A percentile compares a stretch with the other conserved stretches of the same genome.
Conservation (phyloP, 1,140 invertebrate genomes). For the Drosophila bocki region DNA sequence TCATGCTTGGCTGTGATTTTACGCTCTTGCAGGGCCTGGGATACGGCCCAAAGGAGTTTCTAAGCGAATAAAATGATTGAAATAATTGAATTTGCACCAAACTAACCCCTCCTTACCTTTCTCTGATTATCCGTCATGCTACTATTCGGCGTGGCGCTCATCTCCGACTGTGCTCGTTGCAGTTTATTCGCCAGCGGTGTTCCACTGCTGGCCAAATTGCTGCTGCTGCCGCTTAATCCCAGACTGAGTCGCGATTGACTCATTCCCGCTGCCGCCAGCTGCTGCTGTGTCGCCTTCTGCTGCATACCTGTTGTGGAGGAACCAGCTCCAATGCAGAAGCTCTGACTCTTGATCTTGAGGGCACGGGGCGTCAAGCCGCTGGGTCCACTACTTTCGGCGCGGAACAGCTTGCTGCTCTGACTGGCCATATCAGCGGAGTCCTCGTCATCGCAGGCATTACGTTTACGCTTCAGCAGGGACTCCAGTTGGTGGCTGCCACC, state of each 20-base stretch:
- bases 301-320: slow-evolving; percentile 61
- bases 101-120: slow-evolving; percentile 48
- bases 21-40: slow-evolving; percentile 87
- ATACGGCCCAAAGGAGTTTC: slow-evolving; percentile 89
- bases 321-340: slow-evolving; percentile 84
- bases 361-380: slow-evolving; percentile 74
- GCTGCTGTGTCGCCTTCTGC: neutral
- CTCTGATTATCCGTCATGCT: slow-evolving; percentile 79
- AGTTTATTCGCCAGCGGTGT: slow-evolving; percentile 51
- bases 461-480: slow-evolving; percentile 73
- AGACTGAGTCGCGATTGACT: slow-evolving; percentile 35
- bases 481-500: slow-evolving; percentile 66
- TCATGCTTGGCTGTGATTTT: slow-evolving; percentile 87
- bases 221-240: slow-evolving; percentile 55
- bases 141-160: slow-evolving; percentile 60
- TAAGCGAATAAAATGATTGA: slow-evolving; percentile 64
- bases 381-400: slow-evolving; percentile 44
- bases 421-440: slow-evolving; percentile 68
- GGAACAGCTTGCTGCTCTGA: slow-evolving; percentile 77
- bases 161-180: slow-evolving; percentile 72
- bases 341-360: slow-evolving; percentile 83
- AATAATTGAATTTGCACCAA: too few species aligned
- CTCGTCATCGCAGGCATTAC: slow-evolving; percentile 65
- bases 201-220: slow-evolving; percentile 39
- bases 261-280: neutral